Evolutionary conservation across 2,888 invertebrate species (phyloP), one percentile per base, ranked within the genome.

Genomic region (Eustalomyia histrio): DNA sequence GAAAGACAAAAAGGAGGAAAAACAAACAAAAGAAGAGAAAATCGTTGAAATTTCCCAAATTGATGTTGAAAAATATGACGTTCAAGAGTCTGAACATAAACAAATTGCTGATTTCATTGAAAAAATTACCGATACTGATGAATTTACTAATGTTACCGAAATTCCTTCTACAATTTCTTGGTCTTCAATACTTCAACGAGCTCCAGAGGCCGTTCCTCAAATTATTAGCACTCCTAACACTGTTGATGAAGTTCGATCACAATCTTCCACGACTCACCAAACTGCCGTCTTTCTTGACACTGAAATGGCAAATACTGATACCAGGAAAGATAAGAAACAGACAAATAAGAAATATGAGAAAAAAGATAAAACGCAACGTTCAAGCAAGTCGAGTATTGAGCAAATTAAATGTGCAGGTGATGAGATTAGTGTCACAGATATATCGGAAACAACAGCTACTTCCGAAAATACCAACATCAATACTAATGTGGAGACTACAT

Each of bases 141-240:
- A 29, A 29, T 29, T 29, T 29, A 29, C 29, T 6, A 29, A 29
- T 29, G 7, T 29, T 29, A 9, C 18, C 7, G 52, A 76, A 29
- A 53, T 10, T 53, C 16, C 58, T n/a, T 5, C 63, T 21, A 17
- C 39, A 14, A 65, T 67, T 57, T 85, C 86, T 0, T 87, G 87
- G 86, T 86, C 86, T 21, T 75, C 84, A 17, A 79, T 84, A 57
- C 47, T 82, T 1, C 71, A 79, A 58, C 71, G 76, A 50, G 69
- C 75, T 14, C 60, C 69, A 3, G 71, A 75, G 39, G 47, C 79
- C 16, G 10, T 50, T 16, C 50, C 50, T 18, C 17, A 17, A 12
- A 53, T 12, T 9, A 53, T 53, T 2, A 12, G 10, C 39, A 39
- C 21, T 9, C 14, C 29, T 3, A 7, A 29, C 29, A 6, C 55